Percentiles rank a stretch among this genome's conserved stretches.
phyloP scores from a whole-genome alignment of 35 echinoderm and acorn worm species.

The Lytechinus pictus region DNA sequence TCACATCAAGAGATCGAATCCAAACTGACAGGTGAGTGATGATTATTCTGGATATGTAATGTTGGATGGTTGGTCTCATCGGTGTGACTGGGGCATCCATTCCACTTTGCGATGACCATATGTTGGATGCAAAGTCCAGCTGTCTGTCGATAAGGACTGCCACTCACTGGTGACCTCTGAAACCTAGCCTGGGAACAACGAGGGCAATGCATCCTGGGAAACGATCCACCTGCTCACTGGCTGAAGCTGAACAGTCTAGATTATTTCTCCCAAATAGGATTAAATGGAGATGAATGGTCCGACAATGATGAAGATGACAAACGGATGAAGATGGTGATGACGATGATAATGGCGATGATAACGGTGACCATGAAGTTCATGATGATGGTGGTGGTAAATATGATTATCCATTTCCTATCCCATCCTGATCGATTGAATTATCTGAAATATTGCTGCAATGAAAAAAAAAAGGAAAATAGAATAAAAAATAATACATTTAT shows the following conservation, averaged over 20 bases:
- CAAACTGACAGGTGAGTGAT: background rate
- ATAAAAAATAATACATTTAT: background rate
- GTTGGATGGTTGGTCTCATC: background rate
- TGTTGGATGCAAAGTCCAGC: background rate
- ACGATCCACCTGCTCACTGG: background rate
- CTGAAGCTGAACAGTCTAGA: background rate
- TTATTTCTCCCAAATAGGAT: background rate
- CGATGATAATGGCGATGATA: background rate
- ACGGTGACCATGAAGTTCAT: background rate
- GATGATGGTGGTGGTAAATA: background rate
- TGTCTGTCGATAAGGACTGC: background rate
- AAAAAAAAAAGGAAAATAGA: constrained; percentile 47
- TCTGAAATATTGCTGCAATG: constrained; percentile 92
- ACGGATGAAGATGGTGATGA: background rate
- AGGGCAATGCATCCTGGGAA: background rate
- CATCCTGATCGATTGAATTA: constrained; percentile 97
- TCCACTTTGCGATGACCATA: background rate
- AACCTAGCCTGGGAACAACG: background rate
- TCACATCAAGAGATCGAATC: background rate
- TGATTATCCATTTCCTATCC: constrained; percentile 52
- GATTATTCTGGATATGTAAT: background rate
- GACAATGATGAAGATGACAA: background rate
- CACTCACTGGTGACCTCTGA: background rate
- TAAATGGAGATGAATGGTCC: background rate
- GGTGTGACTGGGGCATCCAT: background rate